Conservation (phyloP, 1,140 invertebrate genomes). For the Rhagoletis zephyria region DNA sequence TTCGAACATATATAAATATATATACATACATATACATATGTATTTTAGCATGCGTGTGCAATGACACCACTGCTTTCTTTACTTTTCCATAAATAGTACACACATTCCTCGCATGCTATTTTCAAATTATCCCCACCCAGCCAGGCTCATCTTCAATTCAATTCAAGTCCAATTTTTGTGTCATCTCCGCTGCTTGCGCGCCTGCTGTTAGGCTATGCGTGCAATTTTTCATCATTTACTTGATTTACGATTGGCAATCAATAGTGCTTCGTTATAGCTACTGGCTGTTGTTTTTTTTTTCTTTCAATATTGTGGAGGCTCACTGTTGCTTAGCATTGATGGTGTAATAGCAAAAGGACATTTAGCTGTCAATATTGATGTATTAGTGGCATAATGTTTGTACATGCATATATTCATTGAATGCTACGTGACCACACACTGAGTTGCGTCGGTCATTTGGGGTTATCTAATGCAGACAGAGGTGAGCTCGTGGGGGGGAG, state of each 20-base stretch:
- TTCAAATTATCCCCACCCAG: slow-evolving; percentile 1
- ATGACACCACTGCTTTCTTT: background rate
- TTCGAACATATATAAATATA: background rate
- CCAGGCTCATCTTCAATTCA: slow-evolving; percentile 28
- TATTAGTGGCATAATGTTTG: slow-evolving; percentile 19
- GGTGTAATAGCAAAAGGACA: slow-evolving; percentile 44
- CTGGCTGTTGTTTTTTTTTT: background rate
- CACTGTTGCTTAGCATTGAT: background rate
- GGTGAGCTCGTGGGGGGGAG: background rate
- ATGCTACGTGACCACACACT: slow-evolving; percentile 37
- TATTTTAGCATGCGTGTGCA: too few species aligned
- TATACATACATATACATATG: background rate
- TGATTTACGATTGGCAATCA: slow-evolving; percentile 49
- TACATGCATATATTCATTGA: background rate
- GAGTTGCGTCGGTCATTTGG: slow-evolving; percentile 3
- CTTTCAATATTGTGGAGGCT: background rate
- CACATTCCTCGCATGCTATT: slow-evolving; percentile 17
- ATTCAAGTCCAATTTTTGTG: slow-evolving; percentile 50
- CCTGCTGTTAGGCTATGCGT: slow-evolving; percentile 39
- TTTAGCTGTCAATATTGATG: slow-evolving; percentile 50
- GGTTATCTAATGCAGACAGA: background rate
- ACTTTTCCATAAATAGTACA: background rate
- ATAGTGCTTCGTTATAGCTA: background rate
- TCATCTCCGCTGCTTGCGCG: slow-evolving; percentile 10
- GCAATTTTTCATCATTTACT: slow-evolving; percentile 56